A percentile compares a stretch with the other conserved stretches of the same genome.
Conservation (phyloP, 2,797 vertebrate genomes). For the Xenops minutus region DNA sequence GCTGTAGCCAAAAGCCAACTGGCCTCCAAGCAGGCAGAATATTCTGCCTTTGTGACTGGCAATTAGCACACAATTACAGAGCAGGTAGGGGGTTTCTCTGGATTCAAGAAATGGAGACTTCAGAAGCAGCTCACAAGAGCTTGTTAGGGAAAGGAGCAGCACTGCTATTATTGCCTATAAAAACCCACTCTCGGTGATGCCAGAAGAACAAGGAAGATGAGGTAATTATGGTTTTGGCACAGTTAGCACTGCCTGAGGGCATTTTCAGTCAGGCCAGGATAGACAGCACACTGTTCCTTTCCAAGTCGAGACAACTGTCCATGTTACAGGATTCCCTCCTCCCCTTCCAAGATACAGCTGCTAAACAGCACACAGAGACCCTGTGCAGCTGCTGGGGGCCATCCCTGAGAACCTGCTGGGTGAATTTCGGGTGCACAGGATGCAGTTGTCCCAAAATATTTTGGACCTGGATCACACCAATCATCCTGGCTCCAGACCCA, state of each 20-base stretch:
- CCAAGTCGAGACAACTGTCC: neutral
- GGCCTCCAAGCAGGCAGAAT: neutral
- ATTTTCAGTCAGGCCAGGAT: neutral
- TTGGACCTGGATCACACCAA: neutral
- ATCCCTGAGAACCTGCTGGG: neutral
- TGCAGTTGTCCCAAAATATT: conserved; percentile 31
- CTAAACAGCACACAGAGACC: neutral
- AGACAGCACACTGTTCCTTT: neutral
- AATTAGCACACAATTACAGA: neutral
- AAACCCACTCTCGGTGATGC: neutral
- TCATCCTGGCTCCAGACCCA: neutral
- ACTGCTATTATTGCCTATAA: neutral
- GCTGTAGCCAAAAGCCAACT: neutral
- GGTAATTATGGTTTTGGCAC: conserved; percentile 42
- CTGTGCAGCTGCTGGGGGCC: neutral
- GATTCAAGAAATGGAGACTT: neutral
- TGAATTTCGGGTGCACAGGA: conserved; percentile 5
- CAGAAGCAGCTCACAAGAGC: neutral
- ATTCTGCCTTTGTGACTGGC: neutral
- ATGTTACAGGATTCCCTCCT: neutral
- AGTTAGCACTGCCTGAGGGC: neutral
- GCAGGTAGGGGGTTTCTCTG: neutral
- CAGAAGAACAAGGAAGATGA: neutral
- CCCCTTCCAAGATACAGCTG: conserved; percentile 3
- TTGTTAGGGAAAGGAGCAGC: neutral